Evolutionary conservation across 2,888 invertebrate genomes (phyloP), one percentile per base, ranked within the genome.

Genomic region (Melangyna quadrimaculata): DNA sequence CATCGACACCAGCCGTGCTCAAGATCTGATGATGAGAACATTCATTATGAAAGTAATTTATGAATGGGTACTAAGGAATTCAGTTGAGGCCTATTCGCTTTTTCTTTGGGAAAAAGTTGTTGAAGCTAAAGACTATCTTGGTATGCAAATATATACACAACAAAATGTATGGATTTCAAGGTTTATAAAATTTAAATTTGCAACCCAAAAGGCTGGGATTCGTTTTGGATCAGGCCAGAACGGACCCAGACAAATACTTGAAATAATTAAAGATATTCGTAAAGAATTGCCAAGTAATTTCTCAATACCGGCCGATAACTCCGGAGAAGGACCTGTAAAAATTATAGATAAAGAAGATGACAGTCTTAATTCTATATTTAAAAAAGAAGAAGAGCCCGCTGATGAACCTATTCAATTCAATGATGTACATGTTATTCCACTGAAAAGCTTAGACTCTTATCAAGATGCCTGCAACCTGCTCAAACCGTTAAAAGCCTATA

Each of bases 401-500:
- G 63, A 63, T 29, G 63, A 43, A 32, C 65, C 45, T 14, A 8
- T 51, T 51, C 29, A 65, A 24, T 9, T 1, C 0, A 45, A 8
- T 5, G 43, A 70, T 22, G n/a, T n/a, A n/a, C n/a, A n/a, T n/a
- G 37, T 29, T 22, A 24, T 35, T 7, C 37, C 69, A 19, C 8
- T 5, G 1, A 10, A 75, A 35, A 19, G 78, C 10, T 37, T 91
- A 5, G 89, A 89, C 10, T 89, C 88, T 57, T 91, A 91, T 69
- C 88, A 88, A 3, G 90, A 91, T 32, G 91, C 91, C 0, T 67
- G 91, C 19, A 89, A 90, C n/a, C 88, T 91, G 45, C 83, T 91
- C 0, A 90, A 90, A 24, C 91, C 91, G 0, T 67, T 91, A 37
- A 91, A 90, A 67, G 90, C 90, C 5, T 91, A 80, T n/a, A 67